Evolutionary conservation across 2,797 vertebrate genomes (phyloP).

Genomic region (Eulemur rubriventer): DNA sequence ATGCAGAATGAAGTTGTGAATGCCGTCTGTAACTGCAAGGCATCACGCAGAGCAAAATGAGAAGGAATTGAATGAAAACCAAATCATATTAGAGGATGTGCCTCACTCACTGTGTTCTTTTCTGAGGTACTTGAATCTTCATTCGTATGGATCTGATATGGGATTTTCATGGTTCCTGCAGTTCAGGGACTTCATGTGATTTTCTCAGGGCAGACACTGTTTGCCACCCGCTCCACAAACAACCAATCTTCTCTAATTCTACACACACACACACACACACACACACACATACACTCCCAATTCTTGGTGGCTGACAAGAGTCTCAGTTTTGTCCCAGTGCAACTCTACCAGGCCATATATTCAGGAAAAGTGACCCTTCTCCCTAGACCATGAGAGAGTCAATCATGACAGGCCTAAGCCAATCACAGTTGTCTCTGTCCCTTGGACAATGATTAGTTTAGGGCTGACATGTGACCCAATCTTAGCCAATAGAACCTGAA

Average conservation of each 20-base stretch:
- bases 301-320: slow-evolving; percentile 20
- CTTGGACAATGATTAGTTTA: neutral
- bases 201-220: neutral
- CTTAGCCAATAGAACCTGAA: neutral
- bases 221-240: neutral
- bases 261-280: neutral
- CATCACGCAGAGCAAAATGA: neutral
- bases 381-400: neutral
- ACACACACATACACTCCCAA: neutral
- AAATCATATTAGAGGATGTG: neutral
- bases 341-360: neutral
- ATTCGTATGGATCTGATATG: neutral
- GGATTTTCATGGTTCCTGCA: neutral
- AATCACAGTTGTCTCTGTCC: neutral
- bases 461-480: neutral
- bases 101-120: neutral
- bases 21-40: neutral
- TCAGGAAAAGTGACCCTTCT: neutral
- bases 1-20: neutral
- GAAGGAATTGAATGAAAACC: neutral
- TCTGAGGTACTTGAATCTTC: neutral
- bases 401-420: neutral
- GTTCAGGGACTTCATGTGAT: neutral
- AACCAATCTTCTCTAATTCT: neutral
- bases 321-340: neutral